These are phyloP conservation scores for Beris morrisii DNA, from an alignment of 2,888 invertebrate species.

Conservation along the genomic window DNA sequence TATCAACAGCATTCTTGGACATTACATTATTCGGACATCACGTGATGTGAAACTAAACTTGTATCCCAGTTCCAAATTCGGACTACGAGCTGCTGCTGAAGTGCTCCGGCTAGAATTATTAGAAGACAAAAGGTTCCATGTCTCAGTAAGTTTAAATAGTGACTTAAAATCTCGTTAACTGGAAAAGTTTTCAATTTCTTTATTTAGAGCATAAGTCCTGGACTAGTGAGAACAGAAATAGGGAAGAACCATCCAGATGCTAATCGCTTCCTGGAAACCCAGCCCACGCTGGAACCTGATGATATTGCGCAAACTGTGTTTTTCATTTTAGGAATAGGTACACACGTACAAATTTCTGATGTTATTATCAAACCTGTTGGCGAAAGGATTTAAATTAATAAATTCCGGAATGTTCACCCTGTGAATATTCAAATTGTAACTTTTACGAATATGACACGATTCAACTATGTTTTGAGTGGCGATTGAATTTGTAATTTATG, in stretches of 20 bases:
- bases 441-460: too few species aligned
- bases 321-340: slow-evolving; percentile 45
- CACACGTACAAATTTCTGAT: slow-evolving; percentile 47
- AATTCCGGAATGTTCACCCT: neutral
- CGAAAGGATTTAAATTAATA: slow-evolving; percentile 43
- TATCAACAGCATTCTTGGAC: slow-evolving; percentile 58
- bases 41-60: slow-evolving; percentile 44
- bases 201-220: slow-evolving; percentile 48
- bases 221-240: slow-evolving; percentile 47
- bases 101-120: slow-evolving; percentile 46
- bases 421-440: too few species aligned
- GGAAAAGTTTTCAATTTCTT: neutral
- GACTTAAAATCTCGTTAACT: neutral
- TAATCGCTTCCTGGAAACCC: slow-evolving; percentile 40
- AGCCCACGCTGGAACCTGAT: slow-evolving; percentile 43
- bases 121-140: slow-evolving; percentile 45
- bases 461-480: too few species aligned
- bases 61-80: slow-evolving; percentile 49
- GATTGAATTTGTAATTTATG: too few species aligned
- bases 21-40: slow-evolving; percentile 52
- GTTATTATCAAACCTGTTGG: slow-evolving; percentile 45
- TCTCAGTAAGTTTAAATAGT: slow-evolving; percentile 44
- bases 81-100: slow-evolving; percentile 47
- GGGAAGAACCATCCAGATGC: slow-evolving; percentile 40
- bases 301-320: slow-evolving; percentile 47